Percentiles rank a stretch among this genome's conserved stretches.
phyloP scores from a whole-genome alignment of 2,888 invertebrate genomes.

The Eupithecia centaureata region DNA sequence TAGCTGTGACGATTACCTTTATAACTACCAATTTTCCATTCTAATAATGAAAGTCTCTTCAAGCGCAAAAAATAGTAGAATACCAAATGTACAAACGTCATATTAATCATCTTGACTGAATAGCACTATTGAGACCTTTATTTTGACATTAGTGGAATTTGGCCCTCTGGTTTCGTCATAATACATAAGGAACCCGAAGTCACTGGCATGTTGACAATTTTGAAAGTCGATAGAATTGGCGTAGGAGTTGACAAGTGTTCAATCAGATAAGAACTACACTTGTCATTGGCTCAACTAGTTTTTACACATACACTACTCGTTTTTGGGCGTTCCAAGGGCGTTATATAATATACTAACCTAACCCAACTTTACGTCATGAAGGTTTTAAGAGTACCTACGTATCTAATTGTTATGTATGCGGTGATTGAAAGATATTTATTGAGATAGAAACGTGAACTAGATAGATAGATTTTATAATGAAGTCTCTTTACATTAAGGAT shows the following conservation, averaged over 20 bases:
- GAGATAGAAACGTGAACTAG: conserved; percentile 12
- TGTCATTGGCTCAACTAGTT: neutral
- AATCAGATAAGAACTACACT: conserved; percentile 32
- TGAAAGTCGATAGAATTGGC: conserved; percentile 43
- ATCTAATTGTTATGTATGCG: neutral
- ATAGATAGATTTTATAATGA: conserved; percentile 19
- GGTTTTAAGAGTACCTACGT: neutral
- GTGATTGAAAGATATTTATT: neutral
- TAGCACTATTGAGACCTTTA: too few relatives aligned
- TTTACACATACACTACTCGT: neutral
- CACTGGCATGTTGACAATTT: conserved; percentile 48
- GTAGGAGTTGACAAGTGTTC: conserved; percentile 33
- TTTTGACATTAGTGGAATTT: too few relatives aligned
- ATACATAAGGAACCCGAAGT: conserved; percentile 45
- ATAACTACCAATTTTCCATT: too few relatives aligned
- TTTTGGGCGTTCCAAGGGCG: neutral
- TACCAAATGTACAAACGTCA: too few relatives aligned
- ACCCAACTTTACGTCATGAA: neutral
- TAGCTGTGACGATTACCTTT: too few relatives aligned
- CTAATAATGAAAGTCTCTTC: too few relatives aligned
- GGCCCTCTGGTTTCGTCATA: conserved; percentile 59
- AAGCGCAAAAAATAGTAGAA: too few relatives aligned
- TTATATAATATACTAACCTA: neutral
- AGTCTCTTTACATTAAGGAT: conserved; percentile 17
- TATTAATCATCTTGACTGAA: too few relatives aligned